phyloP scores from a whole-genome alignment of 1,140 invertebrate species.

The Leptestheria dahalacensis region DNA sequence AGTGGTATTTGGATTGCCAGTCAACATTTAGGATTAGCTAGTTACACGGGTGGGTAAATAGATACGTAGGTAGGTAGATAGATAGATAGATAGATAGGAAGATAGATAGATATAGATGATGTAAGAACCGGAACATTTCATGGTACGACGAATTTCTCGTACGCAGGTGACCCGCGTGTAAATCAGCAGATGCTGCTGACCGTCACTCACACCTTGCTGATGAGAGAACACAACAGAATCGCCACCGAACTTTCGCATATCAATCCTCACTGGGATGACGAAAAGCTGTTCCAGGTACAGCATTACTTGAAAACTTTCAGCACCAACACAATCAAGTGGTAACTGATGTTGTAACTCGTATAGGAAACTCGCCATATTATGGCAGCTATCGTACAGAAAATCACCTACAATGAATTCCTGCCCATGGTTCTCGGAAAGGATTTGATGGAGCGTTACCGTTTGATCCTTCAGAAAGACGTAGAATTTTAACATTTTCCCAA shows the following conservation, averaged over 20 bases:
- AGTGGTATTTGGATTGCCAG: conserved; percentile 10
- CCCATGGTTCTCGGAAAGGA: conserved; percentile 38
- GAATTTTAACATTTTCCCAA: conserved; percentile 18
- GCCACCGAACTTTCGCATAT: conserved; percentile 28
- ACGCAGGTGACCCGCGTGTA: conserved; percentile 34
- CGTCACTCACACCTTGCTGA: conserved; percentile 34
- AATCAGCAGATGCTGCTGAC: conserved; percentile 47
- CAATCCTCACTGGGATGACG: conserved; percentile 40
- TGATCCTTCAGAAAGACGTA: conserved; percentile 22
- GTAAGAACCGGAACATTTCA: background rate
- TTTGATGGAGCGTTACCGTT: conserved; percentile 27
- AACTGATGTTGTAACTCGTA: background rate
- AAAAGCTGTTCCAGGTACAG: conserved; percentile 34
- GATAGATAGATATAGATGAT: background rate
- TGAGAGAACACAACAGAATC: conserved; percentile 36
- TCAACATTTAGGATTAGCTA: background rate
- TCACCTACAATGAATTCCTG: conserved; percentile 40
- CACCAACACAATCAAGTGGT: background rate
- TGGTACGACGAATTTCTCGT: background rate
- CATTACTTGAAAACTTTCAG: background rate
- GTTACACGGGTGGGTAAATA: background rate
- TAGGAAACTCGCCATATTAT: conserved; percentile 35
- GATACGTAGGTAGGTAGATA: too few species aligned
- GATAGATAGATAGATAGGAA: background rate
- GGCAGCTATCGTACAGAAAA: conserved; percentile 37